Evolutionary conservation across 53 echinoderm and acorn worm genomes (phyloP).

Genomic region (Glandiceps talaboti): DNA sequence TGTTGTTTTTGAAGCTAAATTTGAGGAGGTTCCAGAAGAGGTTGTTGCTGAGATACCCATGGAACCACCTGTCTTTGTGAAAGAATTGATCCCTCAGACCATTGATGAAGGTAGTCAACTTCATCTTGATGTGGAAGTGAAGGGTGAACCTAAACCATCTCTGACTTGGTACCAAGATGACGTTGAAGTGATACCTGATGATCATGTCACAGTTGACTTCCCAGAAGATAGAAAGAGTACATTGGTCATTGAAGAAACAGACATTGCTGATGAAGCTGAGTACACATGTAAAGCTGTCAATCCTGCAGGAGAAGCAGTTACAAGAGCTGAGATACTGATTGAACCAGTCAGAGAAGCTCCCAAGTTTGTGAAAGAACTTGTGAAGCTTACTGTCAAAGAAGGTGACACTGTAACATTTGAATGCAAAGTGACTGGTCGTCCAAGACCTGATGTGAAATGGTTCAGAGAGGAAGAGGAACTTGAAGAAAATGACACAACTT

Average conservation of each 20-base stretch:
- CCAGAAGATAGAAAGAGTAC: conserved; percentile 76
- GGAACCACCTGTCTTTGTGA: conserved; percentile 89
- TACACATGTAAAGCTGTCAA: conserved; percentile 94
- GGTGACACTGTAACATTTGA: conserved; percentile 66
- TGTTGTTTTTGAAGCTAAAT: too few species aligned
- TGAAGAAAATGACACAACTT: conserved; percentile 29
- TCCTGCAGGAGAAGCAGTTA: conserved; percentile 72
- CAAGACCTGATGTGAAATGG: conserved; percentile 34
- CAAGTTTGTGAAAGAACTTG: conserved; percentile 56
- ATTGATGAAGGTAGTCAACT: conserved; percentile 86
- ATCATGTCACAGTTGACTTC: conserved; percentile 76
- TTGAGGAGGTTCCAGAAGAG: conserved; percentile 21
- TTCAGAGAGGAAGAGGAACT: conserved; percentile 34
- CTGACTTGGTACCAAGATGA: conserved; percentile 76
- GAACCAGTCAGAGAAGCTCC: too few species aligned
- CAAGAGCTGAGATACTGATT: too few species aligned
- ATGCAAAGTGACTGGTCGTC: conserved; percentile 44
- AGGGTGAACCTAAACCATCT: conserved; percentile 64
- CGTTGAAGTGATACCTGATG: conserved; percentile 51
- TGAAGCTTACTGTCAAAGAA: conserved; percentile 47
- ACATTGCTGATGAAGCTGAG: conserved; percentile 76
- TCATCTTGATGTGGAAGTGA: conserved; percentile 88
- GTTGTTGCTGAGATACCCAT: too few species aligned
- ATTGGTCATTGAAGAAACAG: conserved; percentile 66
- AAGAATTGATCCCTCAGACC: conserved; percentile 95